phyloP scores from a whole-genome alignment of 2,113 vertebrate species.

The Laterallus jamaicensis region DNA sequence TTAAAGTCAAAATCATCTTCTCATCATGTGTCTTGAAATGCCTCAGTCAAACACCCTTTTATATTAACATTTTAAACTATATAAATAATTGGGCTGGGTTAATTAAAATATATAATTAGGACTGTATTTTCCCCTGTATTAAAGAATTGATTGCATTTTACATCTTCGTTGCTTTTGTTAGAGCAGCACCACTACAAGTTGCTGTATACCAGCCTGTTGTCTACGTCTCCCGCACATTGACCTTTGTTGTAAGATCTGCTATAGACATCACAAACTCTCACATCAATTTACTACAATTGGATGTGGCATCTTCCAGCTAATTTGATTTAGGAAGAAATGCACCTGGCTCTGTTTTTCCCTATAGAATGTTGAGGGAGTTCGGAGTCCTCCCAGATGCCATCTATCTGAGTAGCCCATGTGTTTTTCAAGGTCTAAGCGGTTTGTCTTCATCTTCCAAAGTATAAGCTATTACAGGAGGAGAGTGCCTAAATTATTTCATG shows the following conservation, averaged over 20 bases:
- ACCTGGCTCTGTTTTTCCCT: conserved; percentile 99
- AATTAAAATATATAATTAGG: conserved; percentile 73
- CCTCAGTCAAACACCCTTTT: conserved; percentile 53
- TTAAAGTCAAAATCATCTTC: conserved; percentile 37
- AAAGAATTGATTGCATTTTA: conserved; percentile 72
- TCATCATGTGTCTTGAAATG: background rate
- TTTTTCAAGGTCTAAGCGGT: conserved; percentile 92
- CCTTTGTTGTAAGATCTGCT: conserved; percentile 98
- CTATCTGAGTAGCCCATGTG: conserved; percentile 85
- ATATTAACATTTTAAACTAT: conserved; percentile 63
- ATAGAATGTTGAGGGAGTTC: conserved; percentile 90
- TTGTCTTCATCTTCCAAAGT: conserved; percentile 93
- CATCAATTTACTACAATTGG: conserved; percentile 99
- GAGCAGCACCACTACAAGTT: conserved; percentile 64
- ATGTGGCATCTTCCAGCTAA: conserved; percentile 99
- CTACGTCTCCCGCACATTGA: conserved; percentile 91
- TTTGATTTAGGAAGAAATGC: conserved; percentile 99
- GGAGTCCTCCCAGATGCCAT: conserved; percentile 84
- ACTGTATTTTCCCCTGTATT: conserved; percentile 68
- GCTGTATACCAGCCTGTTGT: conserved; percentile 89
- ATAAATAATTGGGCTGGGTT: conserved; percentile 51
- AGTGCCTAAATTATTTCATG: conserved; percentile 84
- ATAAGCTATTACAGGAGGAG: conserved; percentile 81
- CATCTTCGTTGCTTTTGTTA: conserved; percentile 70
- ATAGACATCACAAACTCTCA: conserved; percentile 99